phyloP scores from a whole-genome alignment of 2,888 invertebrate species.

The Rhingia campestris region DNA sequence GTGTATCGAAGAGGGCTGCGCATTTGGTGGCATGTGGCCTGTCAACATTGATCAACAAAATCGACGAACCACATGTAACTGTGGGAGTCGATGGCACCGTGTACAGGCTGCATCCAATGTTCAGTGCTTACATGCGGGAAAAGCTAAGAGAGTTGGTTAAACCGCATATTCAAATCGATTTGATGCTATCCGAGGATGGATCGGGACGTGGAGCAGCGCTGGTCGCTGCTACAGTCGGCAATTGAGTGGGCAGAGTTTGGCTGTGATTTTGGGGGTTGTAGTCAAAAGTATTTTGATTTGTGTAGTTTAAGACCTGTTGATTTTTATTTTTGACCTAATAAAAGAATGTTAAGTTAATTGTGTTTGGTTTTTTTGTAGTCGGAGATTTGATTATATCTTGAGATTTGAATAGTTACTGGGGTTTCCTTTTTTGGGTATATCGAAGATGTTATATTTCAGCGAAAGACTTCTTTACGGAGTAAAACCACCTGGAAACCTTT shows the following conservation, averaged over 20 bases:
- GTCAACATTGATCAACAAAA: conserved; percentile 93
- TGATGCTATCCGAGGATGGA: conserved; percentile 97
- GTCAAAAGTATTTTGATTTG: too few relatives aligned
- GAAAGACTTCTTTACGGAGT: too few relatives aligned
- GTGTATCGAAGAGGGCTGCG: conserved; percentile 95
- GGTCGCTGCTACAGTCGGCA: conserved; percentile 89
- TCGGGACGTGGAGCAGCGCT: conserved; percentile 97
- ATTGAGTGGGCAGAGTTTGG: conserved; percentile 4
- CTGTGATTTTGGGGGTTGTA: too few relatives aligned
- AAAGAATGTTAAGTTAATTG: too few relatives aligned
- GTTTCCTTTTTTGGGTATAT: too few relatives aligned
- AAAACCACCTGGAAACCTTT: too few relatives aligned
- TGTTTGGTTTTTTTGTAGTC: too few relatives aligned
- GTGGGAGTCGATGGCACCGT: conserved; percentile 98
- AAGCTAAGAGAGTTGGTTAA: conserved; percentile 90
- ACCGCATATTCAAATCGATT: conserved; percentile 91
- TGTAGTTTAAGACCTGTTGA: too few relatives aligned
- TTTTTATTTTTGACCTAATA: too few relatives aligned
- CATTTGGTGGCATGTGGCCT: conserved; percentile 94
- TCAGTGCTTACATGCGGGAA: conserved; percentile 95
- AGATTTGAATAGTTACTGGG: too few relatives aligned
- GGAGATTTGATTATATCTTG: too few relatives aligned
- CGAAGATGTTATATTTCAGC: too few relatives aligned
- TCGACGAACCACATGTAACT: conserved; percentile 92
- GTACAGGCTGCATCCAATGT: conserved; percentile 97